Evolutionary conservation across 2,797 vertebrate genomes (phyloP).

Genomic region (Hemibagrus guttatus): DNA sequence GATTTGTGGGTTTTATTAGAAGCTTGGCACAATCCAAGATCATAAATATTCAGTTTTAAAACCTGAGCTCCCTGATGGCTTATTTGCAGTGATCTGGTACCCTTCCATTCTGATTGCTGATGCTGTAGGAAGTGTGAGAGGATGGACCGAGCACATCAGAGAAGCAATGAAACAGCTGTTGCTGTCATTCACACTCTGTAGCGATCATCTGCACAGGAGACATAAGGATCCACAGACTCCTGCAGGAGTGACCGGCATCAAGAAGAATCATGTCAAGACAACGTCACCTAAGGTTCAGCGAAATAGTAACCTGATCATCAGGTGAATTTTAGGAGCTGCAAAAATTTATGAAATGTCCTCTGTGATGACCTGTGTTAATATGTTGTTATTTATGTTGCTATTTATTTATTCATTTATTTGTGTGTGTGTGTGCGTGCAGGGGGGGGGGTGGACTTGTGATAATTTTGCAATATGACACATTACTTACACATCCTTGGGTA

Average conservation of each 20-base stretch:
- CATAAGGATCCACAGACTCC: slow-evolving; percentile 45
- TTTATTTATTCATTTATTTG: background rate
- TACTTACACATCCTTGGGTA: slow-evolving; percentile 6
- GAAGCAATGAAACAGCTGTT: slow-evolving; percentile 75
- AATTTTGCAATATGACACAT: background rate
- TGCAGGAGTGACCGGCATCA: slow-evolving; percentile 21
- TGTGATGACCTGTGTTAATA: background rate
- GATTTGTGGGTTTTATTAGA: background rate
- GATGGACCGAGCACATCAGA: slow-evolving; percentile 15
- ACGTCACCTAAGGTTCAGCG: background rate
- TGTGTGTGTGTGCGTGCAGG: background rate
- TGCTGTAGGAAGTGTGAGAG: slow-evolving; percentile 52
- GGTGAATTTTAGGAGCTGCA: background rate
- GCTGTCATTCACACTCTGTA: slow-evolving; percentile 70
- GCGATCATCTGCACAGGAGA: slow-evolving; percentile 46
- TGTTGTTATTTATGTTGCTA: background rate
- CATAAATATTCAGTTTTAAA: background rate
- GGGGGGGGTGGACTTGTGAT: background rate
- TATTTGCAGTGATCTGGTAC: slow-evolving; percentile 3
- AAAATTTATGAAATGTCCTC: background rate
- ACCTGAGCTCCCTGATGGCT: background rate
- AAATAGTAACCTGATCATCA: slow-evolving; percentile 1
- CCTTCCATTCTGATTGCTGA: slow-evolving; percentile 36
- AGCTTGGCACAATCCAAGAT: background rate
- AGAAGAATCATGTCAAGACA: slow-evolving; percentile 13